A percentile compares a stretch with the other conserved stretches of the same genome.
Evolutionary conservation across 2,888 invertebrate species (phyloP).

Genomic region (Pyrochroa serraticornis): DNA sequence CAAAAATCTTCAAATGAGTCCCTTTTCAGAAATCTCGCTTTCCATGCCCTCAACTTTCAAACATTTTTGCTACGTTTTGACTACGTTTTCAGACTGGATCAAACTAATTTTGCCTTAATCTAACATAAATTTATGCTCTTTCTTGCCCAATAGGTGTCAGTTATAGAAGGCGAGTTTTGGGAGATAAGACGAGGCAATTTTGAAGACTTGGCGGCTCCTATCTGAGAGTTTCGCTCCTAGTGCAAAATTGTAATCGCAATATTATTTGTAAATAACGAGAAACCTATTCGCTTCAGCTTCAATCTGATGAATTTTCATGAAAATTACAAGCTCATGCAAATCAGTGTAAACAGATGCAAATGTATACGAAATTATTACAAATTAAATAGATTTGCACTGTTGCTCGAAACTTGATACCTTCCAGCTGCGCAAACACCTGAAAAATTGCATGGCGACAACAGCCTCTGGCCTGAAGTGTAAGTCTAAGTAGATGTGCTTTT

Average conservation of each 20-base stretch:
- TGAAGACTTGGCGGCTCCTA: background rate
- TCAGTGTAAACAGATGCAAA: constrained; percentile 46
- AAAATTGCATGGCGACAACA: background rate
- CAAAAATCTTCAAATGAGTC: background rate
- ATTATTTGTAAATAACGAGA: constrained; percentile 32
- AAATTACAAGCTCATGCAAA: constrained; percentile 46
- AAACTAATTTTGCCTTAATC: no score
- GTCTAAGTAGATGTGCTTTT: no score
- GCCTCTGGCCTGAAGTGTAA: background rate
- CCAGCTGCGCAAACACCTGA: background rate
- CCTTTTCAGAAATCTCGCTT: no score
- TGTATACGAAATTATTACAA: constrained; percentile 51
- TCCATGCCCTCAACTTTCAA: no score
- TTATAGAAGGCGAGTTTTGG: no score
- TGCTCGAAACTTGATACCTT: constrained; percentile 15
- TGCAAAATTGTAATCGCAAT: constrained; percentile 27
- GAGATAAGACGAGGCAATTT: background rate
- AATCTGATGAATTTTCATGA: constrained; percentile 49
- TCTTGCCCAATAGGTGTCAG: no score
- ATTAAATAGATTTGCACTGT: constrained; percentile 39
- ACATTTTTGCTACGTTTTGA: no score
- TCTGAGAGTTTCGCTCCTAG: background rate
- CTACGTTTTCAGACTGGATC: no score
- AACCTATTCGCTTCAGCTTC: constrained; percentile 25
- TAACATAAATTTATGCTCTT: no score